These are phyloP conservation scores for Zaprionus ornatus DNA, from an alignment of 1,140 invertebrate genomes.

Conservation along the genomic window DNA sequence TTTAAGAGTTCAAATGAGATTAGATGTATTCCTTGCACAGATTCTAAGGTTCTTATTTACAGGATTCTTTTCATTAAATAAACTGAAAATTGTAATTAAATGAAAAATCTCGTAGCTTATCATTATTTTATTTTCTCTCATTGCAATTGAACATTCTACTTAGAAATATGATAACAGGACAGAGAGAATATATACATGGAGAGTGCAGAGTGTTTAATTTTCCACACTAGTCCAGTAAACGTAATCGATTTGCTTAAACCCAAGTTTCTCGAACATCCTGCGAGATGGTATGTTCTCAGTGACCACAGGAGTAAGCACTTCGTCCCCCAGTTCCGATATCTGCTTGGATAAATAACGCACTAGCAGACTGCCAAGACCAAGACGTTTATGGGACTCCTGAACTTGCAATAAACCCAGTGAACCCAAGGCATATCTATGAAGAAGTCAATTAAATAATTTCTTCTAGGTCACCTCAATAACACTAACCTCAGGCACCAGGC, in stretches of 20 bases:
- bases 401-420: slow-evolving; percentile 72
- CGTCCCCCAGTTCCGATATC: slow-evolving; percentile 48
- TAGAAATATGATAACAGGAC: neutral
- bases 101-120: neutral
- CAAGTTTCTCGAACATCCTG: slow-evolving; percentile 2
- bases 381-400: slow-evolving; percentile 61
- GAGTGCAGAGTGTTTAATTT: neutral
- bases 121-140: neutral
- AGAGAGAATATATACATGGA: neutral
- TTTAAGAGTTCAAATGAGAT: too few species aligned
- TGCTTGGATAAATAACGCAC: slow-evolving; percentile 63
- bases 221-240: slow-evolving; percentile 9
- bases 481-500: slow-evolving; percentile 70
- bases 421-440: slow-evolving; percentile 57
- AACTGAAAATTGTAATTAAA: neutral
- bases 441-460: neutral
- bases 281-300: slow-evolving; percentile 4
- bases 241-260: slow-evolving; percentile 1
- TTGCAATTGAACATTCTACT: neutral
- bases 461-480: neutral
- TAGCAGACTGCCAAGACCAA: slow-evolving; percentile 65
- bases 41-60: too few species aligned
- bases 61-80: too few species aligned
- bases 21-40: too few species aligned
- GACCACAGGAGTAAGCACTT: slow-evolving; percentile 67